Percentiles rank a stretch among this genome's conserved stretches.
These are phyloP conservation scores for Bactericera cockerelli DNA, from an alignment of 1,140 invertebrate genomes.

Conservation along the genomic window DNA sequence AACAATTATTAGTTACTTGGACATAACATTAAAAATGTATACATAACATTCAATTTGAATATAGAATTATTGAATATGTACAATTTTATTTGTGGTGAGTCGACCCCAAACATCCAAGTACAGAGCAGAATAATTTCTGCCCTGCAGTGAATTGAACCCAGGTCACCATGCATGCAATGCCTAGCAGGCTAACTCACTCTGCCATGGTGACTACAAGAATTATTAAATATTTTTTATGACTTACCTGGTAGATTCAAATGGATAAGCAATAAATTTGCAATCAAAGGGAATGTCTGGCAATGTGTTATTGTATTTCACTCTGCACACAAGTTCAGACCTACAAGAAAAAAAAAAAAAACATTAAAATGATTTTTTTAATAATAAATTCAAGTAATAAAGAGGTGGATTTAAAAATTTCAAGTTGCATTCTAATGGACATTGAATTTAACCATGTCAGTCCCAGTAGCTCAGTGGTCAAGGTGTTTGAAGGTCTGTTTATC, in stretches of 20 bases:
- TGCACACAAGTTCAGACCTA: slow-evolving; percentile 77
- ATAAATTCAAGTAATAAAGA: neutral
- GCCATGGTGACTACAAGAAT: no score
- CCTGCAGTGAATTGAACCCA: no score
- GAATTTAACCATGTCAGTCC: no score
- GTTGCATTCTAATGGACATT: neutral
- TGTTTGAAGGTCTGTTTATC: slow-evolving; percentile 9
- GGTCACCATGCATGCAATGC: no score
- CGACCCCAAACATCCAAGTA: no score
- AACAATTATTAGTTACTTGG: no score
- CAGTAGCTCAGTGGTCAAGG: neutral
- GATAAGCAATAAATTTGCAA: slow-evolving; percentile 93
- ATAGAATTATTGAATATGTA: no score
- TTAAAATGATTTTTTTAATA: neutral
- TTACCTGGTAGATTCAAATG: slow-evolving; percentile 78
- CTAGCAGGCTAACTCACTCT: no score
- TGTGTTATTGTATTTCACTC: slow-evolving; percentile 91
- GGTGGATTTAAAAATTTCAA: neutral
- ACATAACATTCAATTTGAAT: no score
- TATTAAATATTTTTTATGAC: slow-evolving; percentile 17
- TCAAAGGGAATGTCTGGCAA: slow-evolving; percentile 97
- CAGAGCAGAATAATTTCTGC: no score
- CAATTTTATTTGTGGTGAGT: no score
- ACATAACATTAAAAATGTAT: no score
- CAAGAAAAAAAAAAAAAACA: slow-evolving; percentile 23